Evolutionary conservation across 2,113 vertebrate species (phyloP).

Genomic region (Pluvialis apricaria): DNA sequence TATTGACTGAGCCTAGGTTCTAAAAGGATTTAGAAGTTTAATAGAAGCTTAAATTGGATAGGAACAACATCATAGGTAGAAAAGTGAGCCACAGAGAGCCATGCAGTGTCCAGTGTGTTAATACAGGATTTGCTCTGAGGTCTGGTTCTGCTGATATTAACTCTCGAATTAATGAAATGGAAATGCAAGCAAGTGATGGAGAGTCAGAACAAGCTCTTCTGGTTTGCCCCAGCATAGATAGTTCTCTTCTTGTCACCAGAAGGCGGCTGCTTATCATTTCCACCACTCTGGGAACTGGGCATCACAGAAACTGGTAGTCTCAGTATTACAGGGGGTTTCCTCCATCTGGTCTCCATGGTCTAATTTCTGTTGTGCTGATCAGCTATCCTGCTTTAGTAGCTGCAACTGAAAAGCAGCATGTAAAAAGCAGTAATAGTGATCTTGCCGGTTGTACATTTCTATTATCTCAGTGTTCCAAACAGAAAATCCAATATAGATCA

Average conservation of each 20-base stretch:
- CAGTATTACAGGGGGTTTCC: background rate
- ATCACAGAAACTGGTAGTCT: background rate
- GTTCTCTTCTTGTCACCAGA: background rate
- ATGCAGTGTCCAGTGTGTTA: background rate
- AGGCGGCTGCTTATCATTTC: background rate
- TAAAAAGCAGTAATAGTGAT: background rate
- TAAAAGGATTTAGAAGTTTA: background rate
- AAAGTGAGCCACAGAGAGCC: background rate
- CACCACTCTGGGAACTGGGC: background rate
- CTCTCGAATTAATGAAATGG: background rate
- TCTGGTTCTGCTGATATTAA: background rate
- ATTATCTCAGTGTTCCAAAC: background rate
- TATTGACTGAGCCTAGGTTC: background rate
- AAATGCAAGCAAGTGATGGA: background rate
- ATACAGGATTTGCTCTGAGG: background rate
- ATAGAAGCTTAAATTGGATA: background rate
- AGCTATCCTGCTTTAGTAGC: background rate
- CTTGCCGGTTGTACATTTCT: background rate
- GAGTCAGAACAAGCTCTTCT: background rate
- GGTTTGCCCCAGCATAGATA: background rate
- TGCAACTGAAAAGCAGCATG: background rate
- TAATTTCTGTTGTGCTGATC: background rate
- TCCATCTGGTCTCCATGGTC: background rate
- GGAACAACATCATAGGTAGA: background rate
- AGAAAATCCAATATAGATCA: background rate